Base-by-base conservation (phyloP, 2,888 invertebrate genomes). In the Phyto melanocephala region DNA sequence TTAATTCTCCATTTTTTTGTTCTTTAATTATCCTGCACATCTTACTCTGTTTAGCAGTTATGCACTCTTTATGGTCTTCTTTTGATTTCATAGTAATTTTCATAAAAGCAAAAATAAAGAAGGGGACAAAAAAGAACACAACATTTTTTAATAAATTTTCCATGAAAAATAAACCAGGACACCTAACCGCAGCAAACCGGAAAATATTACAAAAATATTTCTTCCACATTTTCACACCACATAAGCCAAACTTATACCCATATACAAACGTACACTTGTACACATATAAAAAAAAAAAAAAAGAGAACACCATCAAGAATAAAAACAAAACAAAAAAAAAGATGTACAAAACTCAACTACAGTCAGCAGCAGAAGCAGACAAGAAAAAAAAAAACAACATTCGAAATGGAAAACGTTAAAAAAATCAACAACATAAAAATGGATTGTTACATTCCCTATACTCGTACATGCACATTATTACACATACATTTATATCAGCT, bases 131-230 rank as follows among this genome's bases (percentile, higher is more conserved):
- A 65, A 80, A 83, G 0, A 63, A 28, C 22, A 37, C 58, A 5
- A 28, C 8, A 35, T 42, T 65, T 67, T 71, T 76, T 67, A 71
- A 77, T 78, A 74, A 74, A 80, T 80, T 80, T 80, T 74, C 52
- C 52, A 67, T 80, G 28, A 77, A 71, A 77, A 76, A 70, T 76
- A 80, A 80, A 80, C 68, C 80, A 80, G 80, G 74, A 76, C 76
- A 80, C 33, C 80, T 22, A 80, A 80, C 80, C 76, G 76, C 76
- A 80, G 65, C 76, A 80, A 76, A 76, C 70, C 56, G 80, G 68
- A 80, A 80, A 80, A 80, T 76, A 70, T 71, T 76, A 76, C 33
- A 71, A 20, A 76, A 71, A 76, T 62, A 62, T 45, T 79, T 80
- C 67, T 80, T 58, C 56, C 50, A 76, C 76, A 71, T 70, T 58